Evolutionary conservation across 1,140 invertebrate species (phyloP).

Genomic region (Frieseomelitta varia): DNA sequence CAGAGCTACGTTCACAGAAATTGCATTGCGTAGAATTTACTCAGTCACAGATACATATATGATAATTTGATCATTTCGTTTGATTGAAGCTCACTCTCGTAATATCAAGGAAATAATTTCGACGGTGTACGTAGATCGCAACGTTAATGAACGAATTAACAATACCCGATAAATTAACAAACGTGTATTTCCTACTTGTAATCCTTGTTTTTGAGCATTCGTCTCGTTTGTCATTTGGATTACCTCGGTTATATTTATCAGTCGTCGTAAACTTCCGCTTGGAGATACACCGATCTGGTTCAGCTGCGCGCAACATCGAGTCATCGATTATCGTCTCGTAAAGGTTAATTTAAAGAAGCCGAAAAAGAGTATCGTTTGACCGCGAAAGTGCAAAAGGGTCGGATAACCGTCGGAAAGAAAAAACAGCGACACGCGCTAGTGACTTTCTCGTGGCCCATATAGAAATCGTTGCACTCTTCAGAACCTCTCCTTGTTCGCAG

Average conservation of each 20-base stretch:
- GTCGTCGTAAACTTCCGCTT: background rate
- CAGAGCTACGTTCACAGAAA: too few species aligned
- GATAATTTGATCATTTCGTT: too few species aligned
- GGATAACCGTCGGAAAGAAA: conserved; percentile 61
- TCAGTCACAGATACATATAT: too few species aligned
- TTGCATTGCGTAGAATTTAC: too few species aligned
- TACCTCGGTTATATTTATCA: background rate
- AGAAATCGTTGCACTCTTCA: conserved; percentile 65
- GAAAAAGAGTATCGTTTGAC: background rate
- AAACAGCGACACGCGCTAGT: conserved; percentile 63
- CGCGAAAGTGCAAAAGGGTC: conserved; percentile 56
- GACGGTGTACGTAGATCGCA: too few species aligned
- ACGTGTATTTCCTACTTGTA: background rate
- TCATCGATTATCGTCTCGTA: background rate
- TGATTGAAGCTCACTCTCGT: too few species aligned
- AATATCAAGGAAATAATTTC: too few species aligned
- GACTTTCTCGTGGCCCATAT: conserved; percentile 79
- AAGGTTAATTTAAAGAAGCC: background rate
- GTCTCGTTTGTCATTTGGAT: background rate
- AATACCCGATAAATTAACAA: background rate
- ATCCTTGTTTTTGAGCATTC: background rate
- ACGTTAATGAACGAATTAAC: too few species aligned
- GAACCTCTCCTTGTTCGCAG: conserved; percentile 31
- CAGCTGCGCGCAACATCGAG: too few species aligned
- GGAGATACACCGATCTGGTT: background rate